Evolutionary conservation across 2,797 vertebrate species (phyloP).

Genomic region (Gouania willdenowi): DNA sequence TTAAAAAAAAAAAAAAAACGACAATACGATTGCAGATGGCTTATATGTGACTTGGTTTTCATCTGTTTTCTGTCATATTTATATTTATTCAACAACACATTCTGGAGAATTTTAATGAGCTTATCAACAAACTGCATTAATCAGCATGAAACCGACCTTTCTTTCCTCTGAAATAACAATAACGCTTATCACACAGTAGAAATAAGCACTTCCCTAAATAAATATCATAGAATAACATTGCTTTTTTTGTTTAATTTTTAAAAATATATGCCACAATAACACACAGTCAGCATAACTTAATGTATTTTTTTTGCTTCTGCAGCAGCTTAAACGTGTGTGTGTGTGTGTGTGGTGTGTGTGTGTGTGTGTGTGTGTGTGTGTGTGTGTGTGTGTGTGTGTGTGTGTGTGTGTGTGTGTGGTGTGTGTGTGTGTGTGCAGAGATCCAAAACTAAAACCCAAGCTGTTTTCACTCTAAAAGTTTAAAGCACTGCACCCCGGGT

Average conservation of each 20-base stretch:
- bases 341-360: too few relatives aligned
- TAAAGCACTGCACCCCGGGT: background rate
- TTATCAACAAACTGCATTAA: slow-evolving; percentile 13
- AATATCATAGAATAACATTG: slow-evolving; percentile 15
- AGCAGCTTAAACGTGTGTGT: too few relatives aligned
- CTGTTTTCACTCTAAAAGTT: slow-evolving; percentile 7
- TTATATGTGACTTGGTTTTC: slow-evolving; percentile 5
- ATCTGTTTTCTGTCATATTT: slow-evolving; percentile 1
- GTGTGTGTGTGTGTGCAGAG: background rate
- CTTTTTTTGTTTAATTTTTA: too few relatives aligned
- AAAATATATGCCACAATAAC: too few relatives aligned
- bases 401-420: too few relatives aligned
- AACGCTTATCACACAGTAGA: slow-evolving; percentile 8
- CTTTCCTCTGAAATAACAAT: slow-evolving; percentile 14
- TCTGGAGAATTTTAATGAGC: slow-evolving; percentile 17
- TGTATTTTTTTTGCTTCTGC: slow-evolving; percentile 11
- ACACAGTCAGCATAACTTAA: too few relatives aligned
- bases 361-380: too few relatives aligned
- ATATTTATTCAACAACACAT: too few relatives aligned
- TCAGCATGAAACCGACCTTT: slow-evolving; percentile 3
- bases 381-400: too few relatives aligned
- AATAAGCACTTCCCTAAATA: slow-evolving; percentile 9
- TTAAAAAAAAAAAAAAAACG: too few relatives aligned
- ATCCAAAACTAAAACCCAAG: slow-evolving; percentile 15
- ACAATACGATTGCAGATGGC: too few relatives aligned